A percentile compares a stretch with the other conserved stretches of the same genome.
Evolutionary conservation across 53 echinoderm and acorn worm species (phyloP).

Genomic region (Stichopus horrens): DNA sequence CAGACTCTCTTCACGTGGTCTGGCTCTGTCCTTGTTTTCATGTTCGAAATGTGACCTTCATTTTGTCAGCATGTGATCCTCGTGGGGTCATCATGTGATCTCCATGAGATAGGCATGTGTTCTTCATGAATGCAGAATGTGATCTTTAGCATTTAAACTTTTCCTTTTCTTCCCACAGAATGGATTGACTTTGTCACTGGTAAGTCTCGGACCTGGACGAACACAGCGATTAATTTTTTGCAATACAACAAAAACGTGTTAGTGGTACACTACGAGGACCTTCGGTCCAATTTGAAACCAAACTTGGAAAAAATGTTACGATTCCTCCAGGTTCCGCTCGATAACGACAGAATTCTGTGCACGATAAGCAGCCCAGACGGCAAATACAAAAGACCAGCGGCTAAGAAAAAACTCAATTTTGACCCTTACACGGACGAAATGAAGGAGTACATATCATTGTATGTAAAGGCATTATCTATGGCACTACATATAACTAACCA

Average conservation of each 20-base stretch:
- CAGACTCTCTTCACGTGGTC: no score
- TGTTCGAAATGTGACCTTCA: no score
- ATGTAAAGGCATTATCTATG: slow-evolving; percentile 86
- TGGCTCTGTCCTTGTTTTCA: no score
- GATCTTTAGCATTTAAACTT: neutral
- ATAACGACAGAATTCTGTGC: slow-evolving; percentile 77
- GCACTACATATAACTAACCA: slow-evolving; percentile 78
- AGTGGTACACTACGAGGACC: slow-evolving; percentile 91
- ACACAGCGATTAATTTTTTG: slow-evolving; percentile 88
- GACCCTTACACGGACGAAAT: slow-evolving; percentile 97
- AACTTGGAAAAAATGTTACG: slow-evolving; percentile 63
- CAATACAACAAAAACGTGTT: slow-evolving; percentile 77
- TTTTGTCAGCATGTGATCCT: no score
- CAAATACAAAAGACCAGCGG: slow-evolving; percentile 80
- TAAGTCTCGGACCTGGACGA: slow-evolving; percentile 92
- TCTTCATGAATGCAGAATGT: no score
- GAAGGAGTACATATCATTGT: slow-evolving; percentile 73
- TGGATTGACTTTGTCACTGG: slow-evolving; percentile 96
- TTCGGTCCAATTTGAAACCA: slow-evolving; percentile 63
- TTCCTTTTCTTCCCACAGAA: slow-evolving; percentile 56
- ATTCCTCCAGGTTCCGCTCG: slow-evolving; percentile 60
- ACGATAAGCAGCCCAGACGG: slow-evolving; percentile 77
- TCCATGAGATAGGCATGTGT: no score
- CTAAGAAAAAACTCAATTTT: slow-evolving; percentile 65
- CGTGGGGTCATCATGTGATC: no score